These are phyloP conservation scores for Maniola jurtina DNA, from an alignment of 1,140 invertebrate species.

Conservation along the genomic window DNA sequence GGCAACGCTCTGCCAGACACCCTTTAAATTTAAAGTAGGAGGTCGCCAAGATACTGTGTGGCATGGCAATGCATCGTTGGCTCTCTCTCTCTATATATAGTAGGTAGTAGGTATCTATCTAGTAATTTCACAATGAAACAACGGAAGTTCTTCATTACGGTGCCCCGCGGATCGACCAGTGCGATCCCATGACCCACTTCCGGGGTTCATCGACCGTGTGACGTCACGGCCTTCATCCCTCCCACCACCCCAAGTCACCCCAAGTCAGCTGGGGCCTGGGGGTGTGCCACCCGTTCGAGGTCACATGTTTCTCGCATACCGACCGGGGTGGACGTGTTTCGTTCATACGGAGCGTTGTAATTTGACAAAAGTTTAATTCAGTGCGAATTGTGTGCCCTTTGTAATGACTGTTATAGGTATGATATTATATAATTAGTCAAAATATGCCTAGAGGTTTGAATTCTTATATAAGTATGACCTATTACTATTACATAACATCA, in stretches of 20 bases:
- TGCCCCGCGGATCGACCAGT: constrained; percentile 49
- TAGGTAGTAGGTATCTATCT: too few relatives aligned
- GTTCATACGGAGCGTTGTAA: constrained; percentile 11
- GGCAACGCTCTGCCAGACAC: too few relatives aligned
- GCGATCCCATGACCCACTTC: constrained; percentile 65
- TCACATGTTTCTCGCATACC: constrained; percentile 53
- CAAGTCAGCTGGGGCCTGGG: constrained; percentile 41
- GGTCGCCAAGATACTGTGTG: too few relatives aligned
- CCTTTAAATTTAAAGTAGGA: too few relatives aligned
- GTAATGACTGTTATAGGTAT: constrained; percentile 78
- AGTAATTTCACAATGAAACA: constrained; percentile 13
- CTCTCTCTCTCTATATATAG: too few relatives aligned
- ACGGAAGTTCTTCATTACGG: constrained; percentile 19
- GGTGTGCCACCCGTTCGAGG: constrained; percentile 57
- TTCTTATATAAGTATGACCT: background rate
- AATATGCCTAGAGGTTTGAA: background rate
- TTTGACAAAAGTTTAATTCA: constrained; percentile 32
- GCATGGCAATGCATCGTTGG: too few relatives aligned
- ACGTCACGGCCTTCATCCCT: constrained; percentile 59
- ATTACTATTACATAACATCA: background rate
- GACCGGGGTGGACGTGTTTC: constrained; percentile 40
- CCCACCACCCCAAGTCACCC: constrained; percentile 33
- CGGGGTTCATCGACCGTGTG: constrained; percentile 65
- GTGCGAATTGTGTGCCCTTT: constrained; percentile 28
- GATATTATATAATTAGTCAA: constrained; percentile 5